Percentiles rank a stretch among this genome's conserved stretches.
phyloP scores from a whole-genome alignment of 2,888 invertebrate species.

The Andrena camellia region DNA sequence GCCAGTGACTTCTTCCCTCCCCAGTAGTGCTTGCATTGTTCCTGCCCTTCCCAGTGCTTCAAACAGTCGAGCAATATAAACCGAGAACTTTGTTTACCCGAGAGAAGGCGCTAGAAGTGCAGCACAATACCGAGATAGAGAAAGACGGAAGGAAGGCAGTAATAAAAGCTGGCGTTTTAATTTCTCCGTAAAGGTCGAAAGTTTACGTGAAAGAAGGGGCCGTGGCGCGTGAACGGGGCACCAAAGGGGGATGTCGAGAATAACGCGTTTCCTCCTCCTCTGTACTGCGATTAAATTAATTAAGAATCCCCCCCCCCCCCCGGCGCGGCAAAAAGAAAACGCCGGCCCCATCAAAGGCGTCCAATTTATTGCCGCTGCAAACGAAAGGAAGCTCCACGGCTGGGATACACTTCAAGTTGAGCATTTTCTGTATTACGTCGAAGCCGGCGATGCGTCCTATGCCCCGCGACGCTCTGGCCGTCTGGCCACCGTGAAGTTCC shows the following conservation, averaged over 20 bases:
- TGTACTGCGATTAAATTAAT: conserved; percentile 33
- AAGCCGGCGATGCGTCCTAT: conserved; percentile 13
- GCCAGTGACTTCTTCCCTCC: too few relatives aligned
- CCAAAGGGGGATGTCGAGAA: conserved; percentile 3
- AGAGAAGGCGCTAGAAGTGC: too few relatives aligned
- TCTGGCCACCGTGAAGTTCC: conserved; percentile 20
- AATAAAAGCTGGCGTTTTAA: conserved; percentile 1
- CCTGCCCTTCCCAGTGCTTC: too few relatives aligned
- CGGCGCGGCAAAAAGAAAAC: conserved; percentile 9
- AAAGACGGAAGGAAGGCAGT: neutral
- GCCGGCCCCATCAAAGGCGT: neutral
- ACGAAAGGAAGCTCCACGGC: conserved; percentile 13
- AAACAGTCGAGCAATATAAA: too few relatives aligned
- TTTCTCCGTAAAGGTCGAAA: neutral
- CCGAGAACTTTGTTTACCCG: too few relatives aligned
- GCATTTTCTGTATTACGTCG: conserved; percentile 18
- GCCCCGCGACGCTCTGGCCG: neutral
- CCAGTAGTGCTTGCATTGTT: too few relatives aligned
- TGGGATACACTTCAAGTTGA: conserved; percentile 3
- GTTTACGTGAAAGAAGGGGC: neutral
- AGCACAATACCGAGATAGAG: neutral
- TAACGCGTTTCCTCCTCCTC: conserved; percentile 19
- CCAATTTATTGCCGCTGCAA: conserved; percentile 10
- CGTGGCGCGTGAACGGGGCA: conserved; percentile 6
- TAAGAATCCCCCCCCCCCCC: conserved; percentile 27